A percentile compares a stretch with the other conserved stretches of the same genome.
These are phyloP conservation scores for Istiophorus platypterus DNA, from an alignment of 2,113 vertebrate genomes.

Conservation along the genomic window DNA sequence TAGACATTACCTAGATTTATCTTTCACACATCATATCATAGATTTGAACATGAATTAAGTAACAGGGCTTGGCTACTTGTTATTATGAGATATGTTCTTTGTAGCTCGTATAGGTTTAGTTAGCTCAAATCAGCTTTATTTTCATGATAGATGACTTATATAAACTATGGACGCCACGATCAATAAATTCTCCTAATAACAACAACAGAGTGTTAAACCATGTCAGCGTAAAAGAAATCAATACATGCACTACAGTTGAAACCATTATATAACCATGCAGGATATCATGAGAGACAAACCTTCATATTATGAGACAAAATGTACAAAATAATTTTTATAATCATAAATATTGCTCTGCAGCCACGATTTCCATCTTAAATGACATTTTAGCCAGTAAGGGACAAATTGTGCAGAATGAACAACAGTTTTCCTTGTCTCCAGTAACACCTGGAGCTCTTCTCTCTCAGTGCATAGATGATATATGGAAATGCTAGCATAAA, in stretches of 20 bases:
- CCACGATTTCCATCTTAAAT: no score
- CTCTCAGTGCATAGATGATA: no score
- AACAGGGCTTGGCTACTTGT: background rate
- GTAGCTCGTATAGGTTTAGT: background rate
- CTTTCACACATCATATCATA: background rate
- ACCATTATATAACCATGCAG: constrained; percentile 21
- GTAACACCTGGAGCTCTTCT: no score
- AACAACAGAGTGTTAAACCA: constrained; percentile 13
- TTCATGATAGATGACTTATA: background rate
- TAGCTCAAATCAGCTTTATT: background rate
- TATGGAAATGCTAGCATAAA: no score
- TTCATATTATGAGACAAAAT: no score
- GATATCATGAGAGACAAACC: background rate
- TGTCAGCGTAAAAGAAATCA: constrained; percentile 39
- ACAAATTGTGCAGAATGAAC: no score
- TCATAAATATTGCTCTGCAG: no score
- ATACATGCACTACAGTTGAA: constrained; percentile 24
- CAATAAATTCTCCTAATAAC: constrained; percentile 22
- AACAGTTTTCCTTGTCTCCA: no score
- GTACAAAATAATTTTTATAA: no score
- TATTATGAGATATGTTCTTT: background rate
- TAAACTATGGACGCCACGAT: background rate
- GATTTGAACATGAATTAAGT: background rate
- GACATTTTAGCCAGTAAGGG: no score
- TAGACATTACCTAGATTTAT: background rate